phyloP scores from a whole-genome alignment of 2,113 vertebrate genomes.

The Arenaria interpres region DNA sequence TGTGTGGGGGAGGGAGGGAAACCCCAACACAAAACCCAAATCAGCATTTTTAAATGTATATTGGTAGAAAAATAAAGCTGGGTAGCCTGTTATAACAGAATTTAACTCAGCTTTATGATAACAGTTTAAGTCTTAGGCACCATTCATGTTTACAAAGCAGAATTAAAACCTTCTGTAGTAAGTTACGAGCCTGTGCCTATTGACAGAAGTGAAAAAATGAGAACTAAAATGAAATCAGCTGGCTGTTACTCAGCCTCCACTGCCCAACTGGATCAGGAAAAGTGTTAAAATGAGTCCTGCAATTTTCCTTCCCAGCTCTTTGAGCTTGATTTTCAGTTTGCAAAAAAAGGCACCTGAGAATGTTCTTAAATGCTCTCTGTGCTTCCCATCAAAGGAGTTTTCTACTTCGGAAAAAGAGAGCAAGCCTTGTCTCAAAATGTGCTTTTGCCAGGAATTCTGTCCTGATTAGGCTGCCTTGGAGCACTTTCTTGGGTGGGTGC shows the following conservation, averaged over 20 bases:
- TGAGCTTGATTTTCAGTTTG: slow-evolving; percentile 3
- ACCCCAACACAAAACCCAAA: neutral
- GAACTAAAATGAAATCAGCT: slow-evolving; percentile 40
- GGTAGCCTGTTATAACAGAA: neutral
- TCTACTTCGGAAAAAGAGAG: slow-evolving; percentile 52
- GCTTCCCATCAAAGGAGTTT: neutral
- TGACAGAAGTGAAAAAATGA: slow-evolving; percentile 30
- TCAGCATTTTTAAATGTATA: neutral
- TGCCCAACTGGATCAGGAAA: slow-evolving; percentile 1
- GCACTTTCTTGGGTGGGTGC: slow-evolving; percentile 32
- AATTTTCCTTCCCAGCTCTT: neutral
- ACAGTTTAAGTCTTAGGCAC: neutral
- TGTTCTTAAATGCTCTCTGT: slow-evolving; percentile 18
- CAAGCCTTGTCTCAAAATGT: neutral
- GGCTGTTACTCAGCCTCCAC: neutral
- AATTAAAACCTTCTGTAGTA: slow-evolving; percentile 12
- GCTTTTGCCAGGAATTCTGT: slow-evolving; percentile 44
- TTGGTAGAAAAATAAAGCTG: neutral
- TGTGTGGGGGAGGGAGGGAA: neutral
- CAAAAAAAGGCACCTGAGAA: neutral
- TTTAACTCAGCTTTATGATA: neutral
- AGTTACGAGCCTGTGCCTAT: neutral
- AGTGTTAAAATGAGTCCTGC: slow-evolving; percentile 1
- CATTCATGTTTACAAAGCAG: neutral
- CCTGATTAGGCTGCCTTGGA: slow-evolving; percentile 31